Evolutionary conservation across 2,888 invertebrate genomes (phyloP).

Genomic region (Limnephilus lunatus): DNA sequence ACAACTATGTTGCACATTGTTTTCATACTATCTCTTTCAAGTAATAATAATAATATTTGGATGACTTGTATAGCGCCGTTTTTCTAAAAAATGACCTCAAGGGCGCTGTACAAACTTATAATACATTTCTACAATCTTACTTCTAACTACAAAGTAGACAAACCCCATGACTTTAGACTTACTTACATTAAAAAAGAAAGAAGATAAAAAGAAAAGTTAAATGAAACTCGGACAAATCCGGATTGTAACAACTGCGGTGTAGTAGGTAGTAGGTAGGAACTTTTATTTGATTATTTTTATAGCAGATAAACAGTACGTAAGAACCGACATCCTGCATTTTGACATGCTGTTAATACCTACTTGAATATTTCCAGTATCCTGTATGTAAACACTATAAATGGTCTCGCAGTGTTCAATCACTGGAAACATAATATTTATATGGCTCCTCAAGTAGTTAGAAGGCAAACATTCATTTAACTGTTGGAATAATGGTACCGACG

Average conservation of each 20-base stretch:
- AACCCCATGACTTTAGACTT: no score
- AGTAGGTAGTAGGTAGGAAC: no score
- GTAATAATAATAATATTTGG: no score
- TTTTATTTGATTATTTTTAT: not conserved
- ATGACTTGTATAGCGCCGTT: no score
- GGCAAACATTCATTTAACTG: constrained; percentile 15
- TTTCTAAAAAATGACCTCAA: no score
- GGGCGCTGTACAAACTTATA: no score
- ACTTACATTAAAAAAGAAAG: no score
- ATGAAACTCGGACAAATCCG: not conserved
- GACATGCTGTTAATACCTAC: not conserved
- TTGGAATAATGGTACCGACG: not conserved
- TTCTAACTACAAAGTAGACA: no score
- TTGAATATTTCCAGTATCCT: not conserved
- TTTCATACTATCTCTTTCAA: no score
- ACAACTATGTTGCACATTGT: no score
- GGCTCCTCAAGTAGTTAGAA: not conserved
- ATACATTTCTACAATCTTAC: no score
- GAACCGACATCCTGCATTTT: not conserved
- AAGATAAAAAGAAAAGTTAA: no score
- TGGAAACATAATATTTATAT: not conserved
- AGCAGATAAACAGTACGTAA: not conserved
- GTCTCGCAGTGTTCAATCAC: constrained; percentile 19
- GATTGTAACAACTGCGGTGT: not conserved
- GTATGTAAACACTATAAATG: not conserved